Conservation (phyloP, 2,797 vertebrate genomes). For the Atherinosoma microstoma region DNA sequence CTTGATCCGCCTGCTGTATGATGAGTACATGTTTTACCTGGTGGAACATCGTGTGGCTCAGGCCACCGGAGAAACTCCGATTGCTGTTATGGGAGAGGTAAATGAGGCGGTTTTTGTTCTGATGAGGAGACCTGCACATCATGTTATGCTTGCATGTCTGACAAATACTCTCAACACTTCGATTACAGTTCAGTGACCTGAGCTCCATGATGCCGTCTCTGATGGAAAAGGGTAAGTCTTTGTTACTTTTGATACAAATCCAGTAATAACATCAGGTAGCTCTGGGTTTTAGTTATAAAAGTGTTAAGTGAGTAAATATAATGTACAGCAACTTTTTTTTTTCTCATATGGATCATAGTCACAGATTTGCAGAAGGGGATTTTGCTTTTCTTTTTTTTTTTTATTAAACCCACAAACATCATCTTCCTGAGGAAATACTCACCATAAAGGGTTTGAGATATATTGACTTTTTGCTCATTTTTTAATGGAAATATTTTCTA, state of each 20-base stretch:
- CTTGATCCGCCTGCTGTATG: conserved; percentile 96
- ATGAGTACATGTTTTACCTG: conserved; percentile 99
- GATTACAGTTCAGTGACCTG: conserved; percentile 92
- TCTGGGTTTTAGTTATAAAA: not conserved
- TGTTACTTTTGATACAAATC: not conserved
- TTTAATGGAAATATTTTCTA: too few species aligned
- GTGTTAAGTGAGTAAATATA: not conserved
- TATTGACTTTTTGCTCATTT: too few species aligned
- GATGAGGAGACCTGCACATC: not conserved
- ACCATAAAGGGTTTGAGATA: too few species aligned
- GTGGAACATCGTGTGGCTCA: conserved; percentile 96
- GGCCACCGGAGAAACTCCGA: conserved; percentile 95
- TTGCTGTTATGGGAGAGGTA: conserved; percentile 99
- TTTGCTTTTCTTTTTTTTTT: not conserved
- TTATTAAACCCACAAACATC: too few species aligned
- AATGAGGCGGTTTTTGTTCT: conserved; percentile 32
- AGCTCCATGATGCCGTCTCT: conserved; percentile 90
- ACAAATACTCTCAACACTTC: conserved; percentile 25
- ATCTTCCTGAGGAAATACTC: too few species aligned
- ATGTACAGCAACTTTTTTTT: not conserved
- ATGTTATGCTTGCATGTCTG: not conserved
- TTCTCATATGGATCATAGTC: not conserved
- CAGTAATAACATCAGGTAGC: not conserved
- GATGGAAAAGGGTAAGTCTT: conserved; percentile 90
- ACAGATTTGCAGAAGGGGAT: not conserved